phyloP scores from a whole-genome alignment of 2,797 vertebrate genomes.

The Peromyscus aztecus region DNA sequence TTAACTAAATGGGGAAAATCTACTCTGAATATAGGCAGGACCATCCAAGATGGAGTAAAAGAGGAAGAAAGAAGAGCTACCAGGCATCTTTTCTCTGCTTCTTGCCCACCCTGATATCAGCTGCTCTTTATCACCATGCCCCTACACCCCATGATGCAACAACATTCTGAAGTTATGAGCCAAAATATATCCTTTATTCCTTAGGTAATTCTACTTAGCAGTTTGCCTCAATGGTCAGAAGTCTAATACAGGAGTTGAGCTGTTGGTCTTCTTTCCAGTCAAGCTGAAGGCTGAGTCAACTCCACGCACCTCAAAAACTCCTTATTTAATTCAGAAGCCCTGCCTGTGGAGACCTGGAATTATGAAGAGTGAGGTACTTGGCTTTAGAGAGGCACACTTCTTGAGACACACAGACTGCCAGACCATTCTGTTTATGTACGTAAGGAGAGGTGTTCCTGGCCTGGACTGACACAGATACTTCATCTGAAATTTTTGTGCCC shows the following conservation, averaged over 20 bases:
- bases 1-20: not conserved
- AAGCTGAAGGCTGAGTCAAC: not conserved
- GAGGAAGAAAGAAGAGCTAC: not conserved
- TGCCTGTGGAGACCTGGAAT: not conserved
- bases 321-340: not conserved
- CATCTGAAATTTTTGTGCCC: slow-evolving; percentile 72
- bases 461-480: not conserved
- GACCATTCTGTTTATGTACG: not conserved
- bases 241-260: not conserved
- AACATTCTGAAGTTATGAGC: not conserved
- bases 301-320: not conserved
- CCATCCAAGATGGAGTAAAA: not conserved
- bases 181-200: not conserved
- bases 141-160: not conserved
- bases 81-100: not conserved
- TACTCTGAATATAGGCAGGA: not conserved
- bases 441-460: not conserved
- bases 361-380: not conserved
- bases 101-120: not conserved
- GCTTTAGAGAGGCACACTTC: not conserved
- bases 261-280: not conserved
- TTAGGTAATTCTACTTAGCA: not conserved
- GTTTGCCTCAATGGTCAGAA: no score
- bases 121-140: no score
- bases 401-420: not conserved